A percentile compares a stretch with the other conserved stretches of the same genome.
These are phyloP conservation scores for Sciurus niger DNA, from an alignment of 2,113 vertebrate genomes.

Conservation along the genomic window DNA sequence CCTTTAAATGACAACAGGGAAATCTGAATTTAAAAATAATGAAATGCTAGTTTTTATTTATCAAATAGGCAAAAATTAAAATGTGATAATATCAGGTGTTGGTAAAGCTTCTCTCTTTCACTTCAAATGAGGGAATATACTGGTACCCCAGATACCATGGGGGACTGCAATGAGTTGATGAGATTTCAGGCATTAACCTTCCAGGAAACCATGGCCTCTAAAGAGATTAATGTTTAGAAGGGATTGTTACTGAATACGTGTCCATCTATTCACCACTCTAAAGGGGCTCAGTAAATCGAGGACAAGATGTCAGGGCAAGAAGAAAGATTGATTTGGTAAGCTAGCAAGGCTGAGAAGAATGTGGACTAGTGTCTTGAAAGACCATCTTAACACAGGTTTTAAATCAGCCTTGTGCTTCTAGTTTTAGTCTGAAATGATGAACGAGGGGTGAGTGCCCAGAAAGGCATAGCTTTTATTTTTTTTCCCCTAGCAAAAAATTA, in stretches of 20 bases:
- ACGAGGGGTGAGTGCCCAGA: background rate
- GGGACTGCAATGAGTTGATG: too few species aligned
- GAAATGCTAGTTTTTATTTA: background rate
- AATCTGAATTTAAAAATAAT: slow-evolving; percentile 41
- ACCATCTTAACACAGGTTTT: background rate
- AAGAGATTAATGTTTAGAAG: background rate
- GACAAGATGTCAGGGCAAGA: background rate
- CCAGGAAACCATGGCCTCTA: background rate
- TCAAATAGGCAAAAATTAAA: background rate
- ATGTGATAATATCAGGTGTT: background rate
- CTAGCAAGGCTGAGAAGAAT: background rate
- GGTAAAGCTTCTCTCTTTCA: background rate
- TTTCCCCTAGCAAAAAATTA: background rate
- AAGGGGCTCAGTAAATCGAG: background rate
- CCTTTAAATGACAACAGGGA: background rate
- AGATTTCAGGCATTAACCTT: background rate
- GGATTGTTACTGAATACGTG: background rate
- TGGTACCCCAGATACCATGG: background rate
- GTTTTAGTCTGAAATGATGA: background rate
- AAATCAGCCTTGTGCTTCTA: background rate
- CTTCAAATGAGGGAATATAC: background rate
- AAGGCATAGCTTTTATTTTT: background rate
- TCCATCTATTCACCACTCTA: background rate
- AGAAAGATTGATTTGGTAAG: background rate
- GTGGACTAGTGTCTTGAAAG: too few species aligned